Base-by-base conservation (phyloP, 2,113 vertebrate species). In the Theropithecus gelada region DNA sequence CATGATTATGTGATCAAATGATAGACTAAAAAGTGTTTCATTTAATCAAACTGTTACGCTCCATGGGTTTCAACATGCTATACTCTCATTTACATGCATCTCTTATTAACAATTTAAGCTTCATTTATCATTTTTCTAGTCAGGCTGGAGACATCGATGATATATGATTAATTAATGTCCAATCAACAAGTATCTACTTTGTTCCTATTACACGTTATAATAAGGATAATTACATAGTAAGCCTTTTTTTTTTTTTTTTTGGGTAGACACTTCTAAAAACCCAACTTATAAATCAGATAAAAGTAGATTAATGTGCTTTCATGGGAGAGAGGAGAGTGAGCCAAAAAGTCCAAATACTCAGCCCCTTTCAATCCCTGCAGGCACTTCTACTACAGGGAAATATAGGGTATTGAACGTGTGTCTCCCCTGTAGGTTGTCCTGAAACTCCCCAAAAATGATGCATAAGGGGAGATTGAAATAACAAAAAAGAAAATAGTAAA, bases 51-150 rank as follows among this genome's bases (percentile, higher is more conserved):
- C 20, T 61, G 9, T 81, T 73, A 52, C 14, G n/a, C 4, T 87
- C 17, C 88, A 8, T 68, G 50, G 6, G 17, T 96, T 83, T 83
- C 50, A 48, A 43, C 32, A 80, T 35, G 40, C 6, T 61, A 17
- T 70, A 13, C 11, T 86, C 40, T 55, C 30, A 64, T 73, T 79
- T 66, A 30, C 35, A 92, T 35, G 48, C 5, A 45, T 84, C 4
- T 75, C 2, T 59, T 91, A 59, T 92, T 91, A 75, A 50, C 6
- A 57, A 43, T 79, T 35, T 73, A 64, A 79, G 30, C 17, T 72
- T 30, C 40, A 64, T 81, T 95, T 57, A n/a, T 87, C 40, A 82
- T 61, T 83, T 96, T 61, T 83, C 59, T 78, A 88, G 25, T 72
- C 61, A 96, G 30, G 23, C 43, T 91, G 18, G 9, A 55, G 43